Evolutionary conservation across 2,797 vertebrate genomes (phyloP).

Genomic region (Muscicapa striata): DNA sequence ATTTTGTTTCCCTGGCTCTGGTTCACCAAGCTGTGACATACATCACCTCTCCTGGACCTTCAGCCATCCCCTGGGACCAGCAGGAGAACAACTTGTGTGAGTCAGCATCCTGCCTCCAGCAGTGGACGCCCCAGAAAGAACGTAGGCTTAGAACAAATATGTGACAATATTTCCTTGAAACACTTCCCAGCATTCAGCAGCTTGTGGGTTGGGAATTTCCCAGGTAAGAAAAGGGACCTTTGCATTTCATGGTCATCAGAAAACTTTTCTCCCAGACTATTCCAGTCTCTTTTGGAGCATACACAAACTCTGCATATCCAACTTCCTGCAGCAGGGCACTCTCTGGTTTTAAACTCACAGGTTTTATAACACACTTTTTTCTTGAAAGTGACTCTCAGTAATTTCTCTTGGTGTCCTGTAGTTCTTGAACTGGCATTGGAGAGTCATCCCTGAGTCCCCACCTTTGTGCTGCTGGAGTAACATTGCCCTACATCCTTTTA

Average conservation of each 20-base stretch:
- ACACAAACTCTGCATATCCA: background rate
- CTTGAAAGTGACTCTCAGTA: background rate
- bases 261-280: background rate
- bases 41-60: constrained; percentile 11
- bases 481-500: background rate
- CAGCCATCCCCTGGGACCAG: background rate
- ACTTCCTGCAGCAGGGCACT: background rate
- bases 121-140: constrained; percentile 34
- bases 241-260: background rate
- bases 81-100: constrained; percentile 22
- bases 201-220: background rate
- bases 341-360: no score
- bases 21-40: background rate
- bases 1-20: background rate
- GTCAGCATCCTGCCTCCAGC: constrained; percentile 57
- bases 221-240: constrained; percentile 24
- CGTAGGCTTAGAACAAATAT: background rate
- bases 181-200: constrained; percentile 39
- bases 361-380: background rate
- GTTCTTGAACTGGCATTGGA: background rate
- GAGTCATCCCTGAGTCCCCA: background rate
- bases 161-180: constrained; percentile 27
- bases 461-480: background rate
- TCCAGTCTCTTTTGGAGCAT: background rate
- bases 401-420: background rate